Evolutionary conservation across 2,888 invertebrate species (phyloP).

Genomic region (Cephus sareptanus): DNA sequence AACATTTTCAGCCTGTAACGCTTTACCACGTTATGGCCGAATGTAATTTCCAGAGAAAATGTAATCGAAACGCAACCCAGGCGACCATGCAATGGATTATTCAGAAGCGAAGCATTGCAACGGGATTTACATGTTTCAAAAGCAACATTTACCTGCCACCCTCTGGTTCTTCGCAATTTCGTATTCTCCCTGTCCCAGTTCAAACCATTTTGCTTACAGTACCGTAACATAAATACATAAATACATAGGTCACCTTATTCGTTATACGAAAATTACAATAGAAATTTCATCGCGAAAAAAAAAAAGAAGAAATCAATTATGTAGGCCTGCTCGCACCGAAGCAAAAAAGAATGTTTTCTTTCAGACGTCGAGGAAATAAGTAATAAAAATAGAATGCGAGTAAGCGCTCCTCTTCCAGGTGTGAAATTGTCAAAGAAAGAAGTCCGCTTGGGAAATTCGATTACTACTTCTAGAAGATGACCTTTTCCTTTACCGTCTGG

Average conservation of each 20-base stretch:
- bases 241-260: neutral
- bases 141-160: neutral
- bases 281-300: no score
- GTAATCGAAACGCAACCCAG: slow-evolving; percentile 30
- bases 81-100: slow-evolving; percentile 6
- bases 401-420: neutral
- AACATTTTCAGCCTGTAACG: slow-evolving; percentile 22
- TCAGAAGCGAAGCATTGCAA: neutral
- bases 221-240: neutral
- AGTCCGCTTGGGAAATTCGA: neutral
- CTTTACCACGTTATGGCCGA: slow-evolving; percentile 30
- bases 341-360: neutral
- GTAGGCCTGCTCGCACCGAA: neutral
- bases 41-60: slow-evolving; percentile 38
- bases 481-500: neutral
- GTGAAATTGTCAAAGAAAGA: neutral
- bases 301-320: neutral
- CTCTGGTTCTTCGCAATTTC: neutral
- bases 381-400: neutral
- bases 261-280: no score
- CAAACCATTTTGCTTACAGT: neutral
- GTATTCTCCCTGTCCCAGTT: neutral
- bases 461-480: neutral
- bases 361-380: neutral
- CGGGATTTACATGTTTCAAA: slow-evolving; percentile 8